Evolutionary conservation across 1,140 invertebrate species (phyloP), one percentile per base, ranked within the genome.

Genomic region (Ceratitis capitata): DNA sequence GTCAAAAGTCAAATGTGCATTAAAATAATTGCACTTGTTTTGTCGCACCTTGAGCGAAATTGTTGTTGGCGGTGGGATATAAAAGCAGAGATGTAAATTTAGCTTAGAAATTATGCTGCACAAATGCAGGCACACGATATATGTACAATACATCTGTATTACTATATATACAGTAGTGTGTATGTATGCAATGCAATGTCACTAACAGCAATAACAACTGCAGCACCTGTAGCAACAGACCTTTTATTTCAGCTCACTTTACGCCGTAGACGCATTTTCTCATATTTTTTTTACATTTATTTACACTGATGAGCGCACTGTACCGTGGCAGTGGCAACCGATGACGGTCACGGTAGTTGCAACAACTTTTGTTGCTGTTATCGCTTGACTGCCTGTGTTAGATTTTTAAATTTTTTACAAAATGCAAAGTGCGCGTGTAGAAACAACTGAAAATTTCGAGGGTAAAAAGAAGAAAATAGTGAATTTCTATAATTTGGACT

Each of bases 1-100:
- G 89, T 89, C 89, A 91, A 88, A 91, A 89, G 87, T 91, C 89
- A 91, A 91, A 91, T 90, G 89, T 91, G 88, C 89, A 91, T 91
- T 91, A 91, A 91, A 91, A 91, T 91, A 91, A 91, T 91, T 91
- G 89, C 89, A 89, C 88, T 89, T 88, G 89, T 87, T 90, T 87
- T 87, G 86, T 83, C 47, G 82, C 82, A 83, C 47, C 42, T 51
- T 83, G 49, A 49, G 32, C 19, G 82, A 26, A 42, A 78, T 23
- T 78, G 39, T 45, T 78, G 35, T 45, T 78, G 39, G 69, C n/a
- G 39, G 39, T 19, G 29, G 42, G 19, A 83, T 32, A 53, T 26
- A 83, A 51, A 1, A 51, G 16, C 32, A 26, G 32, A 83, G 23
- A 61, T 29, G 10, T 19, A 69, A 69, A 39, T 23, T 56, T 23